Evolutionary conservation across 2,113 vertebrate genomes (phyloP).

Genomic region (Rissa tridactyla): DNA sequence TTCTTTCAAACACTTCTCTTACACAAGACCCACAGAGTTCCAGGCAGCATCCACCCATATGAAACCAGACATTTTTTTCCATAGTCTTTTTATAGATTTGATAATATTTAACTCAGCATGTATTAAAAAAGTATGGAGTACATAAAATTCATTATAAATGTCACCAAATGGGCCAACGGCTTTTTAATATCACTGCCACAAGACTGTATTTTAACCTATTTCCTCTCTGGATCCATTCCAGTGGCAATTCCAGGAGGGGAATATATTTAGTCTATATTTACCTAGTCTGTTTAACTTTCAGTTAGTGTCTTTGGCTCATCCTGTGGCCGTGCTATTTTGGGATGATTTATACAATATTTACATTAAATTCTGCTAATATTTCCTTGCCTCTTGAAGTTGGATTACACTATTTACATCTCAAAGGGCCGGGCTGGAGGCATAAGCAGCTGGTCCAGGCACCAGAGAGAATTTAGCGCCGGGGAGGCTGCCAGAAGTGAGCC

Average conservation of each 20-base stretch:
- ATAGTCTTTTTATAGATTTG: slow-evolving; percentile 58
- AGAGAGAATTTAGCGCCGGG: slow-evolving; percentile 6
- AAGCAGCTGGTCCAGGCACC: slow-evolving; percentile 62
- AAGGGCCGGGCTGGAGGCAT: slow-evolving; percentile 41
- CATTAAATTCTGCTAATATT: slow-evolving; percentile 70
- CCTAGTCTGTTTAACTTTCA: slow-evolving; percentile 62
- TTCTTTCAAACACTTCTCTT: slow-evolving; percentile 37
- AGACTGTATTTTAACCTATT: slow-evolving; percentile 58
- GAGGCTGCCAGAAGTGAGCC: slow-evolving; percentile 43
- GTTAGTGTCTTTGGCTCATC: slow-evolving; percentile 71
- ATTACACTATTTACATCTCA: slow-evolving; percentile 68
- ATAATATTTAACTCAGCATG: slow-evolving; percentile 53
- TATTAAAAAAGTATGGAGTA: slow-evolving; percentile 52
- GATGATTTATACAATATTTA: slow-evolving; percentile 72
- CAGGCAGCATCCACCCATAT: slow-evolving; percentile 11
- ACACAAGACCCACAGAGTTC: slow-evolving; percentile 33
- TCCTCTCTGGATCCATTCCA: slow-evolving; percentile 60
- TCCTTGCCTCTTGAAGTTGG: slow-evolving; percentile 64
- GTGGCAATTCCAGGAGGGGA: slow-evolving; percentile 61
- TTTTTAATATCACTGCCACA: slow-evolving; percentile 59
- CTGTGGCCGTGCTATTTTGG: slow-evolving; percentile 55
- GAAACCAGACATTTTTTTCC: slow-evolving; percentile 53
- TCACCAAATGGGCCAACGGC: slow-evolving; percentile 32
- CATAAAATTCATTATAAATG: slow-evolving; percentile 53
- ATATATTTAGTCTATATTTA: slow-evolving; percentile 71